A percentile compares a stretch with the other conserved stretches of the same genome.
Evolutionary conservation across 1,140 invertebrate genomes (phyloP).

Genomic region (Megalopta genalis): DNA sequence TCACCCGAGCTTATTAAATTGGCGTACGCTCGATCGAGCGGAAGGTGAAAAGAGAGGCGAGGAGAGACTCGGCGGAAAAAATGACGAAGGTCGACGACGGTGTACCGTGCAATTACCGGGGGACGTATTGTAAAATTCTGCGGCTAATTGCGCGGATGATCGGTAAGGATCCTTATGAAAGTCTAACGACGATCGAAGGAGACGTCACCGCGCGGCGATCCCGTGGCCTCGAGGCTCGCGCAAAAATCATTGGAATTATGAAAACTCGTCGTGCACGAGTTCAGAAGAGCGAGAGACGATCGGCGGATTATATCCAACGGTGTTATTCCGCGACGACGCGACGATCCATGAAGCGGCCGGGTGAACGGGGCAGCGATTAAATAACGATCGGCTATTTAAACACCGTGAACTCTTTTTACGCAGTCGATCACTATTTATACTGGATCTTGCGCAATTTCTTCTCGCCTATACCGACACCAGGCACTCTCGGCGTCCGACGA

Average conservation of each 20-base stretch:
- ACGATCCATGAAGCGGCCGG: not conserved
- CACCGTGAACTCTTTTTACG: not conserved
- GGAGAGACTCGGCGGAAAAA: slow-evolving; percentile 5
- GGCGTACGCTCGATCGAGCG: not conserved
- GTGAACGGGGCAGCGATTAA: not conserved
- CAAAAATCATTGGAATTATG: too few relatives aligned
- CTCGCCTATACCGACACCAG: not conserved
- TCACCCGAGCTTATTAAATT: slow-evolving; percentile 23
- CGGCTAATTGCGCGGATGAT: slow-evolving; percentile 44
- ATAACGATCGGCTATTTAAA: not conserved
- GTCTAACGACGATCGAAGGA: slow-evolving; percentile 45
- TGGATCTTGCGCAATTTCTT: not conserved
- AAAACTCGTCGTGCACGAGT: too few relatives aligned
- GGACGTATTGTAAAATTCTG: slow-evolving; percentile 57
- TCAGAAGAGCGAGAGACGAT: too few relatives aligned
- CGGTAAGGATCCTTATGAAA: slow-evolving; percentile 55
- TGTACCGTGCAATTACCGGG: slow-evolving; percentile 56
- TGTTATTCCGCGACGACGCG: too few relatives aligned
- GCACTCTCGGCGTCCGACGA: not conserved
- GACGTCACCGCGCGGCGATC: not conserved
- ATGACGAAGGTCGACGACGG: slow-evolving; percentile 30
- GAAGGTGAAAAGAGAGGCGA: not conserved
- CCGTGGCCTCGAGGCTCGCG: slow-evolving; percentile 6
- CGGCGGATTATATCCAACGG: too few relatives aligned
- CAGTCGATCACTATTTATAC: not conserved